These are phyloP conservation scores for Cassiopea andromeda DNA, from an alignment of 30 jellyfish, hydroid and myxozoan species.

Conservation along the genomic window DNA sequence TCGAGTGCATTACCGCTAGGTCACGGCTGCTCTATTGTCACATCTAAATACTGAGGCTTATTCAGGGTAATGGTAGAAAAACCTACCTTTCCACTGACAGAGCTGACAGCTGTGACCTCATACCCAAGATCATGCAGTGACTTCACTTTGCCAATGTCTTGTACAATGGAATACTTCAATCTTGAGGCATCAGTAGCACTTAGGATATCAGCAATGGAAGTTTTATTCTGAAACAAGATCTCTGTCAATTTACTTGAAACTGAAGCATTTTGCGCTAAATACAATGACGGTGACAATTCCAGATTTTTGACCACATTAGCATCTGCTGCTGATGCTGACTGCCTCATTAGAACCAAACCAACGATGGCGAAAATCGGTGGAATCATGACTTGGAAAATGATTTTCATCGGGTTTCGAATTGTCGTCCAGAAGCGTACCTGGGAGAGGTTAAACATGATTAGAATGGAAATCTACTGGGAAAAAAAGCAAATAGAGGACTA, in stretches of 20 bases:
- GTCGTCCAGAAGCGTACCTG: conserved; percentile 68
- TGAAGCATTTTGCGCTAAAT: conserved; percentile 51
- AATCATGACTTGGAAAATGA: conserved; percentile 72
- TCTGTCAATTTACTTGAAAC: conserved; percentile 38
- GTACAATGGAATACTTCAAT: conserved; percentile 21
- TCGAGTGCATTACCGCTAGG: too few species aligned
- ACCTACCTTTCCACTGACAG: conserved; percentile 63
- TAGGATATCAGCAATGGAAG: conserved; percentile 18
- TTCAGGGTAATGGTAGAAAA: too few species aligned
- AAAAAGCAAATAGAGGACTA: too few species aligned
- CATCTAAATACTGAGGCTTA: background rate
- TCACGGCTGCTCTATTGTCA: background rate
- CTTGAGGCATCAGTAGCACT: conserved; percentile 36
- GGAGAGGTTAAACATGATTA: background rate
- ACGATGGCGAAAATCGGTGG: conserved; percentile 74
- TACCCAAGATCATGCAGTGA: conserved; percentile 67
- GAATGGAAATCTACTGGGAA: too few species aligned
- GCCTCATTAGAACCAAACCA: conserved; percentile 66
- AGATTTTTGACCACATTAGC: conserved; percentile 43
- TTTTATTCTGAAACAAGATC: conserved; percentile 57
- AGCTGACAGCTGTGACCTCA: conserved; percentile 4
- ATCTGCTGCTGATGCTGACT: conserved; percentile 35
- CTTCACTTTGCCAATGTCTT: conserved; percentile 34
- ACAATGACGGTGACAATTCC: conserved; percentile 59
- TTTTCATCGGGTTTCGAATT: conserved; percentile 65